Evolutionary conservation across 1,140 invertebrate species (phyloP).

Genomic region (Leptopilina boulardi): DNA sequence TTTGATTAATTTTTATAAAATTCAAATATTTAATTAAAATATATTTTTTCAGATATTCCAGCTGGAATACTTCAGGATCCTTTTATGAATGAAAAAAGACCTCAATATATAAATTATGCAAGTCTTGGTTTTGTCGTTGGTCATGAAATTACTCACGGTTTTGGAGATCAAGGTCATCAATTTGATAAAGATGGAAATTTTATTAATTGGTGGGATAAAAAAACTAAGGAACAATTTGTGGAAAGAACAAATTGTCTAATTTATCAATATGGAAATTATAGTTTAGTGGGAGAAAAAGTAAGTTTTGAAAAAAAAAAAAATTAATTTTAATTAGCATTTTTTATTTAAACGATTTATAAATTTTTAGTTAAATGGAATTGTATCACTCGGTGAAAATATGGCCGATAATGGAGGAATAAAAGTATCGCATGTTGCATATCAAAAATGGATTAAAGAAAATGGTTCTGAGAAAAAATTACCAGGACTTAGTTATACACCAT

Average conservation of each 20-base stretch:
- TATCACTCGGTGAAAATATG: conserved; percentile 81
- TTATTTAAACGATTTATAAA: not conserved
- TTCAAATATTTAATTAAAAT: conserved; percentile 53
- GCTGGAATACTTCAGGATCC: conserved; percentile 86
- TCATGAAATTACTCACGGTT: conserved; percentile 78
- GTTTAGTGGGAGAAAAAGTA: conserved; percentile 77
- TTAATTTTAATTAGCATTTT: too few relatives aligned
- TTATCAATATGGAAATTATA: conserved; percentile 83
- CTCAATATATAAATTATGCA: conserved; percentile 86
- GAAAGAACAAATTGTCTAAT: conserved; percentile 82
- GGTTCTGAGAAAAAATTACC: conserved; percentile 71
- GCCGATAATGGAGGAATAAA: conserved; percentile 81
- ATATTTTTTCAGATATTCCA: conserved; percentile 78
- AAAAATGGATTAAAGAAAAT: conserved; percentile 68
- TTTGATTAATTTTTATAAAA: not conserved
- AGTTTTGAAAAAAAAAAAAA: too few relatives aligned
- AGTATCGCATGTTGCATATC: conserved; percentile 77
- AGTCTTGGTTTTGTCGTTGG: conserved; percentile 84
- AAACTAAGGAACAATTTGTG: conserved; percentile 78
- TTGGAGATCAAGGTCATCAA: conserved; percentile 81
- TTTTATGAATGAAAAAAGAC: conserved; percentile 82
- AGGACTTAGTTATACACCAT: conserved; percentile 73
- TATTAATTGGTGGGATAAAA: conserved; percentile 81
- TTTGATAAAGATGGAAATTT: conserved; percentile 82
- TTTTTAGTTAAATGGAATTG: conserved; percentile 78